Evolutionary conservation across 2,888 invertebrate species (phyloP).

Genomic region (Argyresthia goedartella): DNA sequence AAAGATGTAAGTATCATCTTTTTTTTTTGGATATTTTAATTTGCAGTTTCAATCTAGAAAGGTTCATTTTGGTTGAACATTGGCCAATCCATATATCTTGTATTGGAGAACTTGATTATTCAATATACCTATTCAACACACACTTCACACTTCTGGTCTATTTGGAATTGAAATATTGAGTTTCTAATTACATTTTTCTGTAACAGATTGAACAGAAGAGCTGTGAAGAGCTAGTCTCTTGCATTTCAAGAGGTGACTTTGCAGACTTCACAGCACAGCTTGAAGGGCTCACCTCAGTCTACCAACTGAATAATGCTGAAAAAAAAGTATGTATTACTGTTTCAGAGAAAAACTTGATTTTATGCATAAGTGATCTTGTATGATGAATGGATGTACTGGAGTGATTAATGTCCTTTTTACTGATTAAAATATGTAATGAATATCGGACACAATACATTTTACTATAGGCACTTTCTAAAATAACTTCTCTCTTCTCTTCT

Average conservation of each 20-base stretch:
- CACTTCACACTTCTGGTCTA: neutral
- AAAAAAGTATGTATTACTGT: constrained; percentile 74
- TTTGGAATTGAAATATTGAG: neutral
- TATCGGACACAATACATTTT: no score
- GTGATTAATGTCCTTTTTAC: no score
- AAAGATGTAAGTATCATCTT: no score
- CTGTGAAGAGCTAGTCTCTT: constrained; percentile 89
- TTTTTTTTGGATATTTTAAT: no score
- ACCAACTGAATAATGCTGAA: constrained; percentile 89
- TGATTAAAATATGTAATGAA: no score
- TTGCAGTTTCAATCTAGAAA: no score
- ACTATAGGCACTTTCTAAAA: no score
- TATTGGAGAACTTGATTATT: no score
- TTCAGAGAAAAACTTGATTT: neutral
- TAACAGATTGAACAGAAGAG: constrained; percentile 79
- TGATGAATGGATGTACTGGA: neutral
- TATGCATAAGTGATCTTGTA: neutral
- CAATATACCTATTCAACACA: no score
- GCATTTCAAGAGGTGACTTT: constrained; percentile 88
- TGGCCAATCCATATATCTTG: no score
- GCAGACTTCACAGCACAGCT: constrained; percentile 92
- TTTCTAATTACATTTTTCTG: constrained; percentile 2
- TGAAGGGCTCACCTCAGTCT: constrained; percentile 92
- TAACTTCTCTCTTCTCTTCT: no score
- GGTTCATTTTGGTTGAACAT: no score